Base-by-base conservation (phyloP, 2,888 invertebrate genomes). In the Hipparchia semele region DNA sequence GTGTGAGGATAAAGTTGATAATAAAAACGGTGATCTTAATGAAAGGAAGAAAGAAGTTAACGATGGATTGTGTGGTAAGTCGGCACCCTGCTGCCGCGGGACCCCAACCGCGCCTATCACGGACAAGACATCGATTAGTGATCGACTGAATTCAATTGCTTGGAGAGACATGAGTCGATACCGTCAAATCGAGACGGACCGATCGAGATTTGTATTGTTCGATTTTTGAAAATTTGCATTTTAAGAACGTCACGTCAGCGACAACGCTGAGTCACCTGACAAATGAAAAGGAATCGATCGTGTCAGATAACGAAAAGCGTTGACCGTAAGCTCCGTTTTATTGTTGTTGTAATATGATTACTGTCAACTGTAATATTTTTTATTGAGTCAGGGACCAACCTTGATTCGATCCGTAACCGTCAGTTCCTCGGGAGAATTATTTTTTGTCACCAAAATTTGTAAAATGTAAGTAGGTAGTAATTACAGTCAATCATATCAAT, bases 61-160 rank as follows among this genome's bases (percentile, higher is more conserved):
- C 94, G 94, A 93, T 94, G 94, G 94, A 93, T 94, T 94, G 94
- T 94, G 94, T 93, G 93, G 94, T 93, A 92, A 93, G 93, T 90
- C 93, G 92, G 94, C 94, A 92, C 92, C 94, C 94, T 92, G 92
- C 93, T 89, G 93, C 90, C 92, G 92, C 78, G 94, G 94, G 92
- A 85, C 93, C 91, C 93, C 92, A 86, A 92, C 93, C 84, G 94
- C 83, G 93, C 89, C 90, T 92, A 93, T 94, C 94, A 91, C 93
- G 92, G 92, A 90, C 94, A 92, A 93, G 91, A 93, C 94, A 93
- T 93, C 94, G 94, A 94, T 94, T 94, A 94, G 94, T 92, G 94
- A 93, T 94, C 93, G 92, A 93, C 92, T 89, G 93, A 92, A 93
- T 93, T 93, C 94, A 94, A 93, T 94, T 93, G 93, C 92, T 90